Evolutionary conservation across 92 coral and sea anemone genomes (phyloP), one percentile per base, ranked within the genome.

Genomic region (Meandrina meandrites): DNA sequence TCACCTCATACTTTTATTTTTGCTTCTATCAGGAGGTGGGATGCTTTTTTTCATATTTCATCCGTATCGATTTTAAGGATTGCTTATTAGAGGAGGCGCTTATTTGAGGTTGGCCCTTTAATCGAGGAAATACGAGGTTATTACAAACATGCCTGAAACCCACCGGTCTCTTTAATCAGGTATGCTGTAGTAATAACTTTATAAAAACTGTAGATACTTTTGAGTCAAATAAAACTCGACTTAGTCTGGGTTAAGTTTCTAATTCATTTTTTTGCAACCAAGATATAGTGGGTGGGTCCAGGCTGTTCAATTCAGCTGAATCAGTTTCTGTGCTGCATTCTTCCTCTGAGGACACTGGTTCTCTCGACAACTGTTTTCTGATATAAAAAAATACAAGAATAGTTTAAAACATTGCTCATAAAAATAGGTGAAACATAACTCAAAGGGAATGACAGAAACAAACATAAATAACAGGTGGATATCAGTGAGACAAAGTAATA

Each of bases 271-370:
- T 62, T 19, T 62, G 30, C 69, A 22, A 62, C 69, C 69, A 22
- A 24, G 69, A 11, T 62, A 11, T 22, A 2, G 1, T 22, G 28
- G 69, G 69, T 62, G 69, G 27, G 8, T 62, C 21, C 69, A n/a
- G 57, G 19, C 60, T 21, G 60, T 51, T 77, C 15, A 11, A 27
- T 17, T 50, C 53, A 77, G 51, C 80, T 50, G 31, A 77, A 64
- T 19, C 62, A 47, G 60, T 40, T 75, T n/a, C 53, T 75, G 80
- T n/a, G 31, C 19, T 28, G 36, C 56, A 11, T 9, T 36, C 82
- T 54, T 79, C 82, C 69, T 79, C 82, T 54, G 69, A 70, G 56
- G 82, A 21, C 17, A 54, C 82, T 35, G 82, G 69, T 54, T 79
- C 47, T 18, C 27, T 56, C 19, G 36, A 18, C 14, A 79, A 37